Base-by-base conservation (phyloP, 2,888 invertebrate genomes). In the Dione vanillae region DNA sequence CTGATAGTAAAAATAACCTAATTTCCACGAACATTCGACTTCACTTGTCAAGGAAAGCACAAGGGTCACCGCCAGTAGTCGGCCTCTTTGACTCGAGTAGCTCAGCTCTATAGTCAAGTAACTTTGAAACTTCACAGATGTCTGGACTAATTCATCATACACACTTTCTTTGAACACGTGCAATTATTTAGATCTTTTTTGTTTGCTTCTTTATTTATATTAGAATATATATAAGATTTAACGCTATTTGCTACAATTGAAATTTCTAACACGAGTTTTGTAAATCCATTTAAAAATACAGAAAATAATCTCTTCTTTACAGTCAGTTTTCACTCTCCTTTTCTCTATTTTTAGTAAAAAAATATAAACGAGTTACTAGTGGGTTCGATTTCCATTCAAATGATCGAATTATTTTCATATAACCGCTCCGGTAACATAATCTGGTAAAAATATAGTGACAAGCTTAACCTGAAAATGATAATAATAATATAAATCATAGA, bases 121-220 rank as follows among this genome's bases (percentile, higher is more conserved):
- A 61, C 61, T 61, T 61, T 61, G 61, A 61, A 61, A 35, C 45
- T 61, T 61, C 45, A 61, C 61, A 61, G 61, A 61, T 61, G 61
- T 45, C 61, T 35, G 61, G 61, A 61, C 61, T 61, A 45, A 61
- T 61, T 61, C 45, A 45, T 45, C 45, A 61, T 61, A 61, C 61
- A 61, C 45, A 61, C 61, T 61, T 61, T 61, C 61, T 61, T 45
- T 45, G n/a, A 61, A 61, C 45, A 61, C 45, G 61, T 61, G 45
- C 45, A 45, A 35, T 35, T 7, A 61, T 61, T 61, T 61, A 45
- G 20, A 37, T 37, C 9, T 37, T 56, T 54, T 54, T 35, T 54
- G 35, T 37, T 54, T 54, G 16, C 37, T 56, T 56, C 56, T 56
- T 11, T 56, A 16, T 56, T 56, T 16, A 5, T 56, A 14, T 16